Percentiles rank a stretch among this genome's conserved stretches.
phyloP scores from a whole-genome alignment of 1,140 invertebrate species.

The Drosophila novamexicana region DNA sequence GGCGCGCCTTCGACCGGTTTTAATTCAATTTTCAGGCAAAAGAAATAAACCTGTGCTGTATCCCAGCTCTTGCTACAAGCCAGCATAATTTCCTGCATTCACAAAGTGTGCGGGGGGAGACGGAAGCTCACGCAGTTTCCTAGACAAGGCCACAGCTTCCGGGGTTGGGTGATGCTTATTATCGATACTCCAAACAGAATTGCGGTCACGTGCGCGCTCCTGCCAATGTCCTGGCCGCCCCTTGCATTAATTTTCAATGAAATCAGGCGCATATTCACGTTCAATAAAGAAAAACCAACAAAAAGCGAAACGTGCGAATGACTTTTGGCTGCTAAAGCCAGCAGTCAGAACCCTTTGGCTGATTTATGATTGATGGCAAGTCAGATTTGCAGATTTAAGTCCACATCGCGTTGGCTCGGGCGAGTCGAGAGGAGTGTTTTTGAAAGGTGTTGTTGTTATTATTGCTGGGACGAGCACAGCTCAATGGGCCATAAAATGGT shows the following conservation, averaged over 20 bases:
- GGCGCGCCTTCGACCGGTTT: slow-evolving; percentile 35
- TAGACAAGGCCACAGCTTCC: slow-evolving; percentile 74
- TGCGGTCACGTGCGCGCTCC: slow-evolving; percentile 77
- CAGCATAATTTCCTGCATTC: slow-evolving; percentile 57
- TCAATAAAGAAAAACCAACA: slow-evolving; percentile 29
- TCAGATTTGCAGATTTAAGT: slow-evolving; percentile 32
- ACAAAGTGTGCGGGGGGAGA: not conserved
- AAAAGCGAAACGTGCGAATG: slow-evolving; percentile 73
- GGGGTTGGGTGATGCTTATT: slow-evolving; percentile 68
- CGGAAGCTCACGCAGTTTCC: slow-evolving; percentile 71
- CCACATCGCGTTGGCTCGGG: not conserved
- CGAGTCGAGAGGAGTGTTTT: slow-evolving; percentile 56
- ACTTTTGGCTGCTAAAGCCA: slow-evolving; percentile 74
- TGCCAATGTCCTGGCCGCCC: slow-evolving; percentile 46
- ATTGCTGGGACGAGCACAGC: slow-evolving; percentile 47
- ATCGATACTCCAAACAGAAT: slow-evolving; percentile 84
- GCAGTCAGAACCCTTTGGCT: slow-evolving; percentile 57
- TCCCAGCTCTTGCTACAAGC: slow-evolving; percentile 37
- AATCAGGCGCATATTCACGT: slow-evolving; percentile 70
- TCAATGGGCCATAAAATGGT: slow-evolving; percentile 83
- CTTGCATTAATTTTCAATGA: slow-evolving; percentile 79
- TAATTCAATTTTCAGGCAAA: slow-evolving; percentile 68
- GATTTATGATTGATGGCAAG: slow-evolving; percentile 79
- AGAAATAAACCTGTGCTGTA: slow-evolving; percentile 20
- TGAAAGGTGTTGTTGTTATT: slow-evolving; percentile 66